Conservation (phyloP, 2,113 vertebrate genomes). For the Syrmaticus mikado region DNA sequence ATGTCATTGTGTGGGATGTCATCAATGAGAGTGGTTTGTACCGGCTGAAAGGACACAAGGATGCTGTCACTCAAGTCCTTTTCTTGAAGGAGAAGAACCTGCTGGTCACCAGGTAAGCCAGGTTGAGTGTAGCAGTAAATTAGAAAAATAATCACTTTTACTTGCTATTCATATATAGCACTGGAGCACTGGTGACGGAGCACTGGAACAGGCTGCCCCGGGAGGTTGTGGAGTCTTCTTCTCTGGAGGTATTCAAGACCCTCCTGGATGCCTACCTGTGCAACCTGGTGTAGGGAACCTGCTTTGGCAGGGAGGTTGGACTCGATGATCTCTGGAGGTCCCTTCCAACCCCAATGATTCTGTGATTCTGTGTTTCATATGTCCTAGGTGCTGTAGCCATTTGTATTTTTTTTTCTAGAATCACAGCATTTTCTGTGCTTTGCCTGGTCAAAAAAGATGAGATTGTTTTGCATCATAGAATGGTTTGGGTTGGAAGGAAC, state of each 20-base stretch:
- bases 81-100: conserved; percentile 92
- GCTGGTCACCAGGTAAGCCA: conserved; percentile 88
- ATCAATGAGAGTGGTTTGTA: conserved; percentile 96
- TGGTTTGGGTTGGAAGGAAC: not conserved
- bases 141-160: not conserved
- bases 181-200: too few relatives aligned
- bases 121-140: not conserved
- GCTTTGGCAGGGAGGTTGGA: too few relatives aligned
- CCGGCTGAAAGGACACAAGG: conserved; percentile 93
- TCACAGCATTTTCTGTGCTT: not conserved
- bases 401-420: not conserved
- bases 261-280: too few relatives aligned
- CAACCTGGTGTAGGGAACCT: too few relatives aligned
- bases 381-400: not conserved
- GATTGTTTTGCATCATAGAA: not conserved
- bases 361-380: too few relatives aligned
- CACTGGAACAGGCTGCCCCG: too few relatives aligned
- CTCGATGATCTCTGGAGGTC: too few relatives aligned
- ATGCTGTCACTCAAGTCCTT: conserved; percentile 87
- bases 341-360: too few relatives aligned
- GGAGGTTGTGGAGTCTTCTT: too few relatives aligned
- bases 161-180: not conserved
- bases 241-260: too few relatives aligned
- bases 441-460: not conserved
- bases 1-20: conserved; percentile 96